Conservation (phyloP, 2,888 invertebrate species). For the Synergus gifuensis region DNA sequence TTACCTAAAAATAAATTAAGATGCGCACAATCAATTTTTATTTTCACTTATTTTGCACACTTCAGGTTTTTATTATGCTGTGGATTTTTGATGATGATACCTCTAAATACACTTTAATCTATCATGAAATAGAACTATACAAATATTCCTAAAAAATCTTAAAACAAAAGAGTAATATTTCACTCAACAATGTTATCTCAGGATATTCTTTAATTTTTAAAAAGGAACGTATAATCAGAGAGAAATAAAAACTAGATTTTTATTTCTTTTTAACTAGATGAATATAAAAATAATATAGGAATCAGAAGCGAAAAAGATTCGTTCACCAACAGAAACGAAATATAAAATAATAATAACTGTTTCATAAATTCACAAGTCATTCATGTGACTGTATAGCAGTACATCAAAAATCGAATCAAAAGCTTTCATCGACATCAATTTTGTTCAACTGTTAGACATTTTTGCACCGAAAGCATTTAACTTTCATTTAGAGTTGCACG, state of each 20-base stretch:
- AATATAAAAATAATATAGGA: conserved; percentile 16
- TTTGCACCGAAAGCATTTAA: conserved; percentile 31
- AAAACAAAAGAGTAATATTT: not conserved
- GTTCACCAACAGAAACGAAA: not conserved
- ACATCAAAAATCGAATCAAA: conserved; percentile 24
- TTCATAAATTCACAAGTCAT: conserved; percentile 10
- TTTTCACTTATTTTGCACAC: not conserved
- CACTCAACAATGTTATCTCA: not conserved
- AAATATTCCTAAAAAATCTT: not conserved
- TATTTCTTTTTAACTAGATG: conserved; percentile 12
- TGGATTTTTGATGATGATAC: not conserved
- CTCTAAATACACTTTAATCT: not conserved
- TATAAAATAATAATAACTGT: not conserved
- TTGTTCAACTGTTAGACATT: conserved; percentile 2
- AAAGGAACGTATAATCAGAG: not conserved
- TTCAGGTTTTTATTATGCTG: not conserved
- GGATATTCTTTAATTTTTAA: conserved; percentile 23
- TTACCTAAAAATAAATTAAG: not conserved
- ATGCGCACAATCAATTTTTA: not conserved
- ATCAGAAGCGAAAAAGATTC: not conserved
- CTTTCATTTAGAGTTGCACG: conserved; percentile 30
- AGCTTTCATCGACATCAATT: conserved; percentile 10
- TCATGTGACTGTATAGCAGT: conserved; percentile 21
- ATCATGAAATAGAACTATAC: not conserved
- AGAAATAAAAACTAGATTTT: conserved; percentile 16